Evolutionary conservation across 2,888 invertebrate genomes (phyloP).

Genomic region (Cremastinae sp.): DNA sequence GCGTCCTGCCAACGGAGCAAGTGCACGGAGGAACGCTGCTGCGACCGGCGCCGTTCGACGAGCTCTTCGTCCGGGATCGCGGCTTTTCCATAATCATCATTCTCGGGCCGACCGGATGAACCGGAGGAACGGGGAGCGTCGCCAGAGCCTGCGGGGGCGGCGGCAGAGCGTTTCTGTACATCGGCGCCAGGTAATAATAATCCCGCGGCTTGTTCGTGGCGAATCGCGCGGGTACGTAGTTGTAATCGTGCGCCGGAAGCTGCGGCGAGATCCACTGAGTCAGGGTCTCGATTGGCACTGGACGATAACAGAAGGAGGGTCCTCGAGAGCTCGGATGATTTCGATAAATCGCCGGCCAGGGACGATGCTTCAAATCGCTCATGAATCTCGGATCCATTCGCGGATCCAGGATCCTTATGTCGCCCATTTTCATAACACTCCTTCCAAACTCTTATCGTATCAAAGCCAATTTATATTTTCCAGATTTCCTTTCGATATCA

Average conservation of each 20-base stretch:
- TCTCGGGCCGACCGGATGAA: slow-evolving; percentile 71
- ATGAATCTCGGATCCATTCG: slow-evolving; percentile 84
- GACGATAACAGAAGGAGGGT: slow-evolving; percentile 80
- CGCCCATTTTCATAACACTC: slow-evolving; percentile 80
- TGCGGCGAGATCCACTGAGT: slow-evolving; percentile 82
- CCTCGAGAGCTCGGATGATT: slow-evolving; percentile 74
- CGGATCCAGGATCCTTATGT: slow-evolving; percentile 82
- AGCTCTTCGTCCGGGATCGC: slow-evolving; percentile 73
- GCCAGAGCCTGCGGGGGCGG: slow-evolving; percentile 79
- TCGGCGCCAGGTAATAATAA: slow-evolving; percentile 86
- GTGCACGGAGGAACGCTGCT: slow-evolving; percentile 81
- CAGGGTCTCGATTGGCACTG: slow-evolving; percentile 81
- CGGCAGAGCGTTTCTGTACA: slow-evolving; percentile 86
- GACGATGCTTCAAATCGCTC: slow-evolving; percentile 82
- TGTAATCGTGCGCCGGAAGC: slow-evolving; percentile 81
- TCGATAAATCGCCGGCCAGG: slow-evolving; percentile 86
- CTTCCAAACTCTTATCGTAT: slow-evolving; percentile 3
- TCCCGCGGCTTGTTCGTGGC: slow-evolving; percentile 80
- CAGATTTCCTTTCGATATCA: too few species aligned
- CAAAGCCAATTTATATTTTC: neutral
- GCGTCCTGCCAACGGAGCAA: slow-evolving; percentile 83
- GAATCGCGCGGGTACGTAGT: slow-evolving; percentile 82
- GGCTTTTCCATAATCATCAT: slow-evolving; percentile 76
- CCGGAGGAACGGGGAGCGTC: slow-evolving; percentile 63
- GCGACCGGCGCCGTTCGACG: slow-evolving; percentile 66